phyloP scores from a whole-genome alignment of 2,113 vertebrate species.

The Atherinomorus stipes region DNA sequence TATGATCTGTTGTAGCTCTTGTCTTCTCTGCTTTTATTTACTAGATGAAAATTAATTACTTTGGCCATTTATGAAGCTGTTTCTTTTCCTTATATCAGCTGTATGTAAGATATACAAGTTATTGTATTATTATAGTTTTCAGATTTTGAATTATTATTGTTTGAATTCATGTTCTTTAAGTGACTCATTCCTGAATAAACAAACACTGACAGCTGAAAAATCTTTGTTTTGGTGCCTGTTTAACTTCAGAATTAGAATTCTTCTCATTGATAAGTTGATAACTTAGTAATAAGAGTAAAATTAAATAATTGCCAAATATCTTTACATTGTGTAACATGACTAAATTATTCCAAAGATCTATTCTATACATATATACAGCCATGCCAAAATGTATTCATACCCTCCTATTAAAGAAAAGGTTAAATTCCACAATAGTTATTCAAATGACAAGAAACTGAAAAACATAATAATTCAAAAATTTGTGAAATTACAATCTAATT shows the following conservation, averaged over 20 bases:
- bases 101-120: conserved; percentile 32
- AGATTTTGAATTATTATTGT: conserved; percentile 42
- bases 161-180: not conserved
- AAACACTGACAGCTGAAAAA: conserved; percentile 11
- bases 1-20: not conserved
- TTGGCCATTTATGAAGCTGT: conserved; percentile 40
- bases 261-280: too few relatives aligned
- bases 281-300: too few relatives aligned
- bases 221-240: not conserved
- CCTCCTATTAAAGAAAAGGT: too few relatives aligned
- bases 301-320: too few relatives aligned
- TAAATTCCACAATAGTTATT: too few relatives aligned
- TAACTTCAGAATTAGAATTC: not conserved
- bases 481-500: too few relatives aligned
- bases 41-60: not conserved
- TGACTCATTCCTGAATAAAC: conserved; percentile 37
- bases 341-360: too few relatives aligned
- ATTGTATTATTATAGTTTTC: conserved; percentile 10
- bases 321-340: too few relatives aligned
- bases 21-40: not conserved
- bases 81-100: conserved; percentile 32
- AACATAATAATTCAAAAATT: too few relatives aligned
- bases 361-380: too few relatives aligned
- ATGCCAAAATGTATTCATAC: too few relatives aligned
- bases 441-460: too few relatives aligned